phyloP scores from a whole-genome alignment of 2,113 vertebrate species.

The Martes martes region DNA sequence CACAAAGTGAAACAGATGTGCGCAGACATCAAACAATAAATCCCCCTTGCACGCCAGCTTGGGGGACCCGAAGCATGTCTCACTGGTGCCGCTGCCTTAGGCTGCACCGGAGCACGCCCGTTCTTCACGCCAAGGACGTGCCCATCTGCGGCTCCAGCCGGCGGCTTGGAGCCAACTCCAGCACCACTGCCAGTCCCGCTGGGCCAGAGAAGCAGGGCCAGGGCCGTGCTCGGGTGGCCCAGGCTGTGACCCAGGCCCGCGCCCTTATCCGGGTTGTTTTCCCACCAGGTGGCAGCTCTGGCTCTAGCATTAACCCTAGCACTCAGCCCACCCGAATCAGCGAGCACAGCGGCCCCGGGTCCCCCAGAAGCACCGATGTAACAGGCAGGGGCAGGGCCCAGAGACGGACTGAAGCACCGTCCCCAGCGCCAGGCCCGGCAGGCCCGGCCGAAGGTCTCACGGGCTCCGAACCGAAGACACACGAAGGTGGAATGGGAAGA shows the following conservation, averaged over 20 bases:
- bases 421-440: background rate
- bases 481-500: background rate
- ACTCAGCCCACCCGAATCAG: background rate
- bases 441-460: background rate
- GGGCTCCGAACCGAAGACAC: background rate
- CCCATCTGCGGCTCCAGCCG: background rate
- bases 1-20: background rate
- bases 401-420: background rate
- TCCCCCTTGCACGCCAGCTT: background rate
- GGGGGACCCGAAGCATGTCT: background rate
- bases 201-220: background rate
- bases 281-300: background rate
- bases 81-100: background rate
- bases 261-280: background rate
- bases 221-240: fast-evolving
- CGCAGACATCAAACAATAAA: background rate
- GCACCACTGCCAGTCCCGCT: background rate
- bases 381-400: background rate
- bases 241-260: background rate
- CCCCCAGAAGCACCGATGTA: background rate
- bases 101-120: background rate
- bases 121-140: background rate
- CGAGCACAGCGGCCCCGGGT: background rate
- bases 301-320: background rate
- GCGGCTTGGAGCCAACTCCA: fast-evolving